Percentiles rank a stretch among this genome's conserved stretches.
phyloP scores from a whole-genome alignment of 2,888 invertebrate species.

The Chrysina gloriosa region DNA sequence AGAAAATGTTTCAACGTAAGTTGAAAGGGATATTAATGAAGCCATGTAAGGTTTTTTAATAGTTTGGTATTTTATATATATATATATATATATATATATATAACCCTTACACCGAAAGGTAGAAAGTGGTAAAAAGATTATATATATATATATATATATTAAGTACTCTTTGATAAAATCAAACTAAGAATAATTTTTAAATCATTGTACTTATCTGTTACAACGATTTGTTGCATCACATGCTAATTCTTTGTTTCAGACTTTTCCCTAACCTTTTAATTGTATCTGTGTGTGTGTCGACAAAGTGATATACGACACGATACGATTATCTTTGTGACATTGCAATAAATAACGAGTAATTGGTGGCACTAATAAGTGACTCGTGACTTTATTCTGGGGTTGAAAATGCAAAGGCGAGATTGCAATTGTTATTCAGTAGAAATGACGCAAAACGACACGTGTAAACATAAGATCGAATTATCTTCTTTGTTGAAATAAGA shows the following conservation, averaged over 20 bases:
- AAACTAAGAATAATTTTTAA: neutral
- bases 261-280: too few species aligned
- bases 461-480: too few species aligned
- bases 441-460: constrained; percentile 20
- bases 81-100: too few species aligned
- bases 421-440: constrained; percentile 44
- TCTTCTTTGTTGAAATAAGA: too few species aligned
- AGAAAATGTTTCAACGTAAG: neutral
- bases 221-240: neutral
- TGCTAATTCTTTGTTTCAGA: too few species aligned
- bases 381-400: constrained; percentile 35
- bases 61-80: too few species aligned
- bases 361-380: constrained; percentile 43
- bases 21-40: too few species aligned
- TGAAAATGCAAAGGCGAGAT: constrained; percentile 42
- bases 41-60: too few species aligned
- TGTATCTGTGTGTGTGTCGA: constrained; percentile 18
- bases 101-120: too few species aligned
- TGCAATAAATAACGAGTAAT: constrained; percentile 34
- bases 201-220: neutral
- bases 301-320: constrained; percentile 26
- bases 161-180: neutral
- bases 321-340: constrained; percentile 24
- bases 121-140: too few species aligned
- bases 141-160: too few species aligned